Conservation (phyloP, 2,113 vertebrate species). For the Larimichthys polyactis region DNA sequence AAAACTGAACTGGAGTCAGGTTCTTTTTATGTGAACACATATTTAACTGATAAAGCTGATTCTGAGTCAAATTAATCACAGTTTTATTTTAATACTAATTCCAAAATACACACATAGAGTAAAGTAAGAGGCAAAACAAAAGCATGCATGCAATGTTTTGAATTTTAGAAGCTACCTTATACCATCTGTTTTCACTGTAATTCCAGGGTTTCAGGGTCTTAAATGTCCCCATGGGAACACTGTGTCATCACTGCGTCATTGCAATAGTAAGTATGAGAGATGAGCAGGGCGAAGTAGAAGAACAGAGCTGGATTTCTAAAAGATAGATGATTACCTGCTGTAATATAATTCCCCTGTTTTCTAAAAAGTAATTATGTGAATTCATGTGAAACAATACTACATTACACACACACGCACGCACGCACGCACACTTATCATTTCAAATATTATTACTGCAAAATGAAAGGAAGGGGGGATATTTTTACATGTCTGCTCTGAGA, state of each 20-base stretch:
- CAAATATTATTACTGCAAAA: too few species aligned
- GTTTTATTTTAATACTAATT: too few species aligned
- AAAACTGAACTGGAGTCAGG: too few species aligned
- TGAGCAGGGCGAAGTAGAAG: not conserved
- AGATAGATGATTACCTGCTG: not conserved
- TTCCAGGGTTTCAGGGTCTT: constrained; percentile 1
- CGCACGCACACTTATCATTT: too few species aligned
- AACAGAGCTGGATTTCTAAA: not conserved
- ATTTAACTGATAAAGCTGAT: too few species aligned
- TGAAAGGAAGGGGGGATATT: not conserved
- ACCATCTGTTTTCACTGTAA: not conserved
- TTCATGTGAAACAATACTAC: not conserved
- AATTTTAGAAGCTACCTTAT: not conserved
- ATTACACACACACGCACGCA: not conserved
- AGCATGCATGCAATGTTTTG: not conserved
- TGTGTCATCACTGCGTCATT: not conserved
- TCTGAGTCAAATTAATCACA: too few species aligned
- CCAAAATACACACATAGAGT: too few species aligned
- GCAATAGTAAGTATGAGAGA: not conserved
- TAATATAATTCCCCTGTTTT: not conserved
- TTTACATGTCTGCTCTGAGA: not conserved
- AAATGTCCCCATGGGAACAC: not conserved
- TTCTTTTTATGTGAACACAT: too few species aligned
- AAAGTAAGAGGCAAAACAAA: too few species aligned
- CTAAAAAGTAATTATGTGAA: not conserved